Evolutionary conservation across 2,797 vertebrate species (phyloP).

Genomic region (Telmatherina bonti): DNA sequence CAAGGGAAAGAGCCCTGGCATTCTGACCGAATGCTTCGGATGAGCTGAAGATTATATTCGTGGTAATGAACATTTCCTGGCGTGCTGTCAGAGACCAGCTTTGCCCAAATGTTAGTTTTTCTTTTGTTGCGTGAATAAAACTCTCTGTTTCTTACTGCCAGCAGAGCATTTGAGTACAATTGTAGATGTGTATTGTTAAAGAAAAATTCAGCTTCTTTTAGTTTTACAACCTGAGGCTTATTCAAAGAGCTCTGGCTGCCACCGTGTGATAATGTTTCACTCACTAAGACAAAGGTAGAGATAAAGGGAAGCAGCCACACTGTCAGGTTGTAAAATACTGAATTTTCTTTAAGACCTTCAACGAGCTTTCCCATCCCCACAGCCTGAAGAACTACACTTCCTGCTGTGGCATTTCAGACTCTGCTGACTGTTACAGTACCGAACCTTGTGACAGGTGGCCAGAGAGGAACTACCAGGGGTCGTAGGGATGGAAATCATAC

Average conservation of each 20-base stretch:
- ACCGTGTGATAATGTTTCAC: slow-evolving; percentile 47
- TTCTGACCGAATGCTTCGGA: slow-evolving; percentile 53
- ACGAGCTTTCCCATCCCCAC: slow-evolving; percentile 65
- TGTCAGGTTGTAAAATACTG: slow-evolving; percentile 61
- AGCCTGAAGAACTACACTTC: slow-evolving; percentile 51
- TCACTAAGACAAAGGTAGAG: slow-evolving; percentile 46
- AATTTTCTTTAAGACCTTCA: slow-evolving; percentile 64
- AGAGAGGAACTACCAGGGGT: slow-evolving; percentile 37
- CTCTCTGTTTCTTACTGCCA: slow-evolving; percentile 76
- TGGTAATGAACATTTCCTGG: slow-evolving; percentile 43
- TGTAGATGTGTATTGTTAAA: slow-evolving; percentile 73
- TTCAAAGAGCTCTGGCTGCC: slow-evolving; percentile 45
- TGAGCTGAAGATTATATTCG: slow-evolving; percentile 35
- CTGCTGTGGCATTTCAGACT: slow-evolving; percentile 35
- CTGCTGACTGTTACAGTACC: slow-evolving; percentile 5
- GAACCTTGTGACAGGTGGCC: slow-evolving; percentile 24
- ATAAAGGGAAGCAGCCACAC: slow-evolving; percentile 50
- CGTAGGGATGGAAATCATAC: slow-evolving; percentile 68
- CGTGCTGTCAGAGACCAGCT: slow-evolving; percentile 47
- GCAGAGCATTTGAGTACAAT: slow-evolving; percentile 79
- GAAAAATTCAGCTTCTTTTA: slow-evolving; percentile 46
- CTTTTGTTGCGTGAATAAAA: slow-evolving; percentile 71
- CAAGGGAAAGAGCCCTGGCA: slow-evolving; percentile 45
- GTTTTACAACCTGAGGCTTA: slow-evolving; percentile 57
- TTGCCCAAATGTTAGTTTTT: slow-evolving; percentile 47